Evolutionary conservation across 1,140 invertebrate genomes (phyloP).

Genomic region (Drosophila funebris): DNA sequence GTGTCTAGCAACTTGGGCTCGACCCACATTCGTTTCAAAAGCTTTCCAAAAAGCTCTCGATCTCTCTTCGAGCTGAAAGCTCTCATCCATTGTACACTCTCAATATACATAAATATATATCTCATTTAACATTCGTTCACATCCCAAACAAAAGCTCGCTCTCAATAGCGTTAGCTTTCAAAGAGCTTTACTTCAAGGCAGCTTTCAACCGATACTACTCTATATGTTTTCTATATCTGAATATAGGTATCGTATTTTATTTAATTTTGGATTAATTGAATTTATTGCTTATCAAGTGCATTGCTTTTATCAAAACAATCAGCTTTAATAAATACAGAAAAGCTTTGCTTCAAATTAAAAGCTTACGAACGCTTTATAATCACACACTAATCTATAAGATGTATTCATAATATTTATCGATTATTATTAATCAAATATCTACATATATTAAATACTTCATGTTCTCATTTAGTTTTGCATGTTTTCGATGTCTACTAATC

Average conservation of each 20-base stretch:
- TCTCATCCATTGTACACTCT: not conserved
- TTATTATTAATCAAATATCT: not conserved
- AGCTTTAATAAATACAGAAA: not conserved
- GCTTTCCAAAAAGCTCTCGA: not conserved
- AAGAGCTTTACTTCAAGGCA: slow-evolving; percentile 5
- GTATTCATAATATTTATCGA: not conserved
- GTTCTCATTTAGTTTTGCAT: slow-evolving; percentile 19
- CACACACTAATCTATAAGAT: slow-evolving; percentile 30
- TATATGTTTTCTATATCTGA: slow-evolving; percentile 11
- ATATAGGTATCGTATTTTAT: slow-evolving; percentile 24
- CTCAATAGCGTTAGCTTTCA: not conserved
- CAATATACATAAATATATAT: not conserved
- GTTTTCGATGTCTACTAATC: slow-evolving; percentile 20
- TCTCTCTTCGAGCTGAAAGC: not conserved
- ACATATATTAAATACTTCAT: not conserved
- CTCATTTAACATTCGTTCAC: not conserved
- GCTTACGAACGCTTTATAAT: slow-evolving; percentile 67
- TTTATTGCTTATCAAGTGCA: slow-evolving; percentile 21
- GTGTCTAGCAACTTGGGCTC: slow-evolving; percentile 6
- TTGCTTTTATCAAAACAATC: slow-evolving; percentile 6
- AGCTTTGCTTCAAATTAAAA: slow-evolving; percentile 69
- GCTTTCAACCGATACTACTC: slow-evolving; percentile 9
- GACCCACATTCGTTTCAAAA: not conserved
- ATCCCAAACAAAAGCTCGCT: slow-evolving; percentile 11
- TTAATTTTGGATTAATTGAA: slow-evolving; percentile 14